A percentile compares a stretch with the other conserved stretches of the same genome.
Evolutionary conservation across 2,113 vertebrate species (phyloP).

Genomic region (Apeltes quadracus): DNA sequence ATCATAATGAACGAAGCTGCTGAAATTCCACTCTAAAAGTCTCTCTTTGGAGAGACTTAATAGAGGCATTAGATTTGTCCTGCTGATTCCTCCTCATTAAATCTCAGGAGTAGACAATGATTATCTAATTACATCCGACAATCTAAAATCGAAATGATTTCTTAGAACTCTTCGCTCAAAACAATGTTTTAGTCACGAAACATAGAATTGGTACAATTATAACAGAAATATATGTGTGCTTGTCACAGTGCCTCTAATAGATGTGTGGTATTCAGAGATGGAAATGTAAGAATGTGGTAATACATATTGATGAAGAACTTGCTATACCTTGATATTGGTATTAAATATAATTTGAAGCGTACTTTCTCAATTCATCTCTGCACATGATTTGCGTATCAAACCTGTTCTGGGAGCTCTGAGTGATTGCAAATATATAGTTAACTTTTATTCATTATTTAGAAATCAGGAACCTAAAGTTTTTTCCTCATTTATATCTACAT

Average conservation of each 20-base stretch:
- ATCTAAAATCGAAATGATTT: not conserved
- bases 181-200: not conserved
- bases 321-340: constrained; percentile 17
- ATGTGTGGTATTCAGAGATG: constrained; percentile 16
- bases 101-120: constrained; percentile 36
- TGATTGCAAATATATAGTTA: constrained; percentile 15
- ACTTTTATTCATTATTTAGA: too few species aligned
- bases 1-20: constrained; percentile 66
- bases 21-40: constrained; percentile 59
- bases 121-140: constrained; percentile 35
- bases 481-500: not conserved
- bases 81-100: constrained; percentile 52
- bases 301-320: constrained; percentile 39
- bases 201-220: not conserved
- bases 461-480: not conserved
- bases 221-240: not conserved
- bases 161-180: not conserved
- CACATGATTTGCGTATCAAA: constrained; percentile 49
- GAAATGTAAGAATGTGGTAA: constrained; percentile 13
- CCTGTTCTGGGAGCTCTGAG: constrained; percentile 9
- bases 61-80: constrained; percentile 65
- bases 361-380: constrained; percentile 29
- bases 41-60: constrained; percentile 67
- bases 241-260: constrained; percentile 1
- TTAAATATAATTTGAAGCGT: constrained; percentile 1